phyloP scores from a whole-genome alignment of 1,140 invertebrate species.

The Arion vulgaris region DNA sequence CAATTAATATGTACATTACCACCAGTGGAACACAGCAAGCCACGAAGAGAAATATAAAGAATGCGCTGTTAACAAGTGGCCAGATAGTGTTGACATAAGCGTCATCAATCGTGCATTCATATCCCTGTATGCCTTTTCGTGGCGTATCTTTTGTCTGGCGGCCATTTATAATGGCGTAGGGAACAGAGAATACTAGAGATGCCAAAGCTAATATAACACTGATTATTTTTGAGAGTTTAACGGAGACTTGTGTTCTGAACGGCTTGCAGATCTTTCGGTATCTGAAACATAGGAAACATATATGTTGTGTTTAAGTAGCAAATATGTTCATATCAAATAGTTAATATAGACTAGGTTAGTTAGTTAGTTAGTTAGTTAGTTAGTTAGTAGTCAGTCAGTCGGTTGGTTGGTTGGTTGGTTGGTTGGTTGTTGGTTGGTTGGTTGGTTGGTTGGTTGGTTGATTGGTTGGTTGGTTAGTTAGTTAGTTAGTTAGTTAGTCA shows the following conservation, averaged over 20 bases:
- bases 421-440: too few species aligned
- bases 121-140: constrained; percentile 24
- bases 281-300: constrained; percentile 28
- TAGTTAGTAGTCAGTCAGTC: too few species aligned
- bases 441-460: too few species aligned
- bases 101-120: constrained; percentile 42
- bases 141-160: constrained; percentile 19
- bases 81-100: constrained; percentile 27
- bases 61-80: constrained; percentile 30
- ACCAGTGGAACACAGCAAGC: background rate
- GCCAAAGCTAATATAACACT: background rate
- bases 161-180: constrained; percentile 39
- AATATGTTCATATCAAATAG: too few species aligned
- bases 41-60: constrained; percentile 42
- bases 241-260: constrained; percentile 3
- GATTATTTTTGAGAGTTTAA: constrained; percentile 13
- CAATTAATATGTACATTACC: constrained; percentile 25
- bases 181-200: constrained; percentile 20
- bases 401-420: too few species aligned
- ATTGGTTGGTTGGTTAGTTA: too few species aligned
- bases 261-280: constrained; percentile 32
- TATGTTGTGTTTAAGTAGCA: too few species aligned
- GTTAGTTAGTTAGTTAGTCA: too few species aligned
- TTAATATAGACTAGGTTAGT: too few species aligned
- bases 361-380: too few species aligned